A percentile compares a stretch with the other conserved stretches of the same genome.
phyloP scores from a whole-genome alignment of 2,888 invertebrate species.

The Nomada lathburiana region DNA sequence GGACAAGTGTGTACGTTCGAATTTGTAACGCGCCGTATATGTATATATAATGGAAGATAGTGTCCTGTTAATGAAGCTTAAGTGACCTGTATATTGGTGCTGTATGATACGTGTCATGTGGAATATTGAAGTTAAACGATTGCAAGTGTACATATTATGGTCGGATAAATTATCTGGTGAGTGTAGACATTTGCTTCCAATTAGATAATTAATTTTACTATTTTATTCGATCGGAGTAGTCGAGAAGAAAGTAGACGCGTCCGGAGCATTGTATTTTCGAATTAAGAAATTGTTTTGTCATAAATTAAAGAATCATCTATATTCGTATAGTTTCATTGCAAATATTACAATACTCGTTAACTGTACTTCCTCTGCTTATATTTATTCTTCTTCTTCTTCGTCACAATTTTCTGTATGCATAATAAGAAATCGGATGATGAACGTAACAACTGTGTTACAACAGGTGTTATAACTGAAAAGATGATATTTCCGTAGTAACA shows the following conservation, averaged over 20 bases:
- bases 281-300: too few relatives aligned
- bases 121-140: constrained; percentile 13
- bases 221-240: neutral
- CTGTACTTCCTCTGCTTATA: too few relatives aligned
- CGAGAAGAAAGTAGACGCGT: too few relatives aligned
- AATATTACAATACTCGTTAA: too few relatives aligned
- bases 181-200: neutral
- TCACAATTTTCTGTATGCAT: too few relatives aligned
- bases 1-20: neutral
- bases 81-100: constrained; percentile 16
- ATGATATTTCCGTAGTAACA: neutral
- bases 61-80: constrained; percentile 32
- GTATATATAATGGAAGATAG: neutral
- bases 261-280: neutral
- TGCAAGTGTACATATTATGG: neutral
- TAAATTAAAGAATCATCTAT: too few relatives aligned
- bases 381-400: neutral
- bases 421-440: neutral
- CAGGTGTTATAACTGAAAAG: neutral
- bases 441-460: neutral
- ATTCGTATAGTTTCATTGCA: neutral
- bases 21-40: neutral
- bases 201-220: neutral
- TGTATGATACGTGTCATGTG: constrained; percentile 6
- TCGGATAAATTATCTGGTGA: neutral